Conservation (phyloP, 2,888 invertebrate genomes). For the Monochamus alternatus region DNA sequence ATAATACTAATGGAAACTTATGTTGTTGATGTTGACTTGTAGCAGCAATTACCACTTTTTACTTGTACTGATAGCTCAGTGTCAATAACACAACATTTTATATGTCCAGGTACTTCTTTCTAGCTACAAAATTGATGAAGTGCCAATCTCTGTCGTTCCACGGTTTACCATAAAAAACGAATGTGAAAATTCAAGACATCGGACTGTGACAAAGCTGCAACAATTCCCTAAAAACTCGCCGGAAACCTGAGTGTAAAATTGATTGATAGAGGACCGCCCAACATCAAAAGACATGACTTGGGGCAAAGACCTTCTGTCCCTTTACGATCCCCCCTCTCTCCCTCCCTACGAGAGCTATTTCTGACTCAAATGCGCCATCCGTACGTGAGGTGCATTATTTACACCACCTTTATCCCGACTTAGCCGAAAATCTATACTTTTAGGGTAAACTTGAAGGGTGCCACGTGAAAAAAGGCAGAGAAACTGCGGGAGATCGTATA, state of each 20-base stretch:
- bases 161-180: background rate
- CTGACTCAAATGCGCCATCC: slow-evolving; percentile 62
- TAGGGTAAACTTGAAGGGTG: slow-evolving; percentile 48
- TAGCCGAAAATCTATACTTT: slow-evolving; percentile 66
- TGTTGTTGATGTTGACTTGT: too few species aligned
- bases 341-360: slow-evolving; percentile 62
- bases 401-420: slow-evolving; percentile 66
- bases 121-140: too few species aligned
- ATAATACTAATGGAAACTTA: too few species aligned
- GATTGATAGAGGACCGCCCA: slow-evolving; percentile 38
- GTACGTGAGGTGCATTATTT: slow-evolving; percentile 69
- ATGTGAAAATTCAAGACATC: background rate
- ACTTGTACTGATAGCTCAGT: too few species aligned
- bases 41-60: too few species aligned
- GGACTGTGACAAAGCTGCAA: background rate
- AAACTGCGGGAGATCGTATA: slow-evolving; percentile 49
- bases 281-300: slow-evolving; percentile 45
- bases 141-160: background rate
- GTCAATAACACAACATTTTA: too few species aligned
- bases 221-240: background rate
- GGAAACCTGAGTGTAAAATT: slow-evolving; percentile 15
- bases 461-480: slow-evolving; percentile 49
- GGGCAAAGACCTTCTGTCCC: slow-evolving; percentile 49
- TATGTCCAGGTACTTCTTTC: too few species aligned
- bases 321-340: slow-evolving; percentile 53